Base-by-base conservation (phyloP, 2,888 invertebrate species). In the Blera fallax region DNA sequence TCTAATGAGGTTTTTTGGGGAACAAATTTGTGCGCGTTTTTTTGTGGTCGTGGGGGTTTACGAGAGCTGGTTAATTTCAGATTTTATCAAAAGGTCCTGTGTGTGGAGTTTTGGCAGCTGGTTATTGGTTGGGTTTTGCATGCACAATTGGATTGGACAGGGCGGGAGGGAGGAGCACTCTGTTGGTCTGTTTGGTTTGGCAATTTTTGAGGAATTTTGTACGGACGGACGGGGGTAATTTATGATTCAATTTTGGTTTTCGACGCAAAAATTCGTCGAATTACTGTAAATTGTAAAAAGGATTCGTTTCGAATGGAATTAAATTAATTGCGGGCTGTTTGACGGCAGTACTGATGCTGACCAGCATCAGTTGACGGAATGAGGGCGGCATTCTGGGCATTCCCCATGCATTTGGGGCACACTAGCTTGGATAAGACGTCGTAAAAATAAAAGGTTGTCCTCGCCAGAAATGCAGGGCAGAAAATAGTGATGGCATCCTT, bases 1-100 rank as follows among this genome's bases (percentile, higher is more conserved):
- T 77, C 85, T 85, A 85, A 80, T 85, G 85, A 85, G 77, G 80
- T 85, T 81, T 81, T 74, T 73, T 34, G 48, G 45, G 65, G 21
- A 64, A 27, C 56, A 58, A 72, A 65, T 81, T 74, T 74, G 56
- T 45, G 11, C 37, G 18, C 65, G 16, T 7, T 24, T 54, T 60
- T 72, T 65, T 48, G 65, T 62, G 74, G 45, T 54, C 37, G 50
- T 65, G 78, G 67, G 73, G 60, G 37, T 78, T 73, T 43, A 69
- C 69, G 78, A 84, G 74, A 79, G 67, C 69, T 67, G 70, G 45
- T 76, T 85, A 85, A 85, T 85, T 79, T 74, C 70, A 72, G 70
- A 85, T 85, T 85, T 85, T 85, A 85, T 85, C 84, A 70, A 85
- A 80, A 65, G 64, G 67, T 56, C 54, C 70, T 70, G 27, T 62